Evolutionary conservation across 2,113 vertebrate species (phyloP).

Genomic region (Centropus bengalensis): DNA sequence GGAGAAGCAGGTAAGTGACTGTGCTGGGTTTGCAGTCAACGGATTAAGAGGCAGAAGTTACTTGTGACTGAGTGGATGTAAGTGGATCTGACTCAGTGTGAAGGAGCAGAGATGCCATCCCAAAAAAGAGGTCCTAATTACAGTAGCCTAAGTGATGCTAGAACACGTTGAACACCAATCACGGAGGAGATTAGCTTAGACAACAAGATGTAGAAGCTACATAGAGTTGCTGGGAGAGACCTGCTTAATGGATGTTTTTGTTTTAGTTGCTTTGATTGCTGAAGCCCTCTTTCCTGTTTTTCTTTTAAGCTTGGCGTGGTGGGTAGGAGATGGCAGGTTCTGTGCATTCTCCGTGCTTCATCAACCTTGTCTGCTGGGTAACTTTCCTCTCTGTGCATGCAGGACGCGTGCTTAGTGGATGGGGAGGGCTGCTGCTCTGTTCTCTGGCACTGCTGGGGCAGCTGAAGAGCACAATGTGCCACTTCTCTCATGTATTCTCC

Average conservation of each 20-base stretch:
- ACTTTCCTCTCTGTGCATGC: not conserved
- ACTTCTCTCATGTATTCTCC: not conserved
- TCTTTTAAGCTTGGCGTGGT: not conserved
- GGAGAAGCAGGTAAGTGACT: not conserved
- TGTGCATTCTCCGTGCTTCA: not conserved
- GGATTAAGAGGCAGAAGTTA: not conserved
- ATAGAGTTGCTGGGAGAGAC: not conserved
- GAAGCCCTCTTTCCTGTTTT: not conserved
- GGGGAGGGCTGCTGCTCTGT: not conserved
- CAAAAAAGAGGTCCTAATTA: not conserved
- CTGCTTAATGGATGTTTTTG: not conserved
- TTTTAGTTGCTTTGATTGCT: not conserved
- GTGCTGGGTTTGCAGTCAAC: not conserved
- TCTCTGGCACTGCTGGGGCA: not conserved
- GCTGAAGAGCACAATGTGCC: not conserved
- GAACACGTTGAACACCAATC: not conserved
- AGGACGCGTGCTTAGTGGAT: rapidly evolving
- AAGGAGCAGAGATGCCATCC: not conserved
- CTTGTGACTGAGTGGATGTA: not conserved
- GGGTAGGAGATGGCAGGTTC: not conserved
- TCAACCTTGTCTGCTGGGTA: not conserved
- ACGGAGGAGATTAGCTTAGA: not conserved
- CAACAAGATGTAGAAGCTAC: not conserved
- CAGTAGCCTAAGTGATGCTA: not conserved
- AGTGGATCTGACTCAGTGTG: slow-evolving; percentile 4